Conservation (phyloP, 2,113 vertebrate genomes). For the Eudyptes chrysolophus region DNA sequence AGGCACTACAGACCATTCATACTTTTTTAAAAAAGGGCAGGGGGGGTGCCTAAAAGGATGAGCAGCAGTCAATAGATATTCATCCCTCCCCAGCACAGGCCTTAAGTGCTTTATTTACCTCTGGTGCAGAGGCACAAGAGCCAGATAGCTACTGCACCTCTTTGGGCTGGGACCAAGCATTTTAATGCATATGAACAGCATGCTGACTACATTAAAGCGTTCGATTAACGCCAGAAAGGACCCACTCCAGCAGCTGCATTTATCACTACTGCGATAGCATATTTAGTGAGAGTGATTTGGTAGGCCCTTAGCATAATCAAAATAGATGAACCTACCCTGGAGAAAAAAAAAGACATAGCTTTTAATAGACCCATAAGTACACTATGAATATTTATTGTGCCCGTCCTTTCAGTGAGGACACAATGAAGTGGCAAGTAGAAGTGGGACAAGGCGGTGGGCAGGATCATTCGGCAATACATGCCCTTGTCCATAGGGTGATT, state of each 20-base stretch:
- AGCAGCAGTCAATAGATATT: not conserved
- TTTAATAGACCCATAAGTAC: constrained; percentile 63
- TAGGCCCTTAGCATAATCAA: constrained; percentile 60
- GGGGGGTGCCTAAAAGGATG: not conserved
- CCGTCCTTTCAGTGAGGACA: not conserved
- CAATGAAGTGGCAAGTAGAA: not conserved
- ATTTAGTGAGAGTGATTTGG: constrained; percentile 47
- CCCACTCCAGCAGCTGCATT: constrained; percentile 57
- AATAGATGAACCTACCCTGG: constrained; percentile 43
- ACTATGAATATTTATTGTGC: constrained; percentile 47
- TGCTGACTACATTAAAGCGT: constrained; percentile 52
- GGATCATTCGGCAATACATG: not conserved
- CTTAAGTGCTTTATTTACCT: constrained; percentile 57
- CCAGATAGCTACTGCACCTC: not conserved
- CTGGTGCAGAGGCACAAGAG: not conserved
- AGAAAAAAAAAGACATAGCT: not conserved
- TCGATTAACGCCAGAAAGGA: constrained; percentile 49
- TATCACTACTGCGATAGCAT: constrained; percentile 35
- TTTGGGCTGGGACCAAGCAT: not conserved
- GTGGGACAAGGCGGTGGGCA: not conserved
- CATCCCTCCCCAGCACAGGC: not conserved
- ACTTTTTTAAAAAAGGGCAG: not conserved
- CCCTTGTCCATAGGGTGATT: not conserved
- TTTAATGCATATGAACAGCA: constrained; percentile 40
- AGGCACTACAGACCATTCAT: not conserved